Percentiles rank a stretch among this genome's conserved stretches.
phyloP scores from a whole-genome alignment of 2,113 vertebrate species.

The Electrona antarctica region DNA sequence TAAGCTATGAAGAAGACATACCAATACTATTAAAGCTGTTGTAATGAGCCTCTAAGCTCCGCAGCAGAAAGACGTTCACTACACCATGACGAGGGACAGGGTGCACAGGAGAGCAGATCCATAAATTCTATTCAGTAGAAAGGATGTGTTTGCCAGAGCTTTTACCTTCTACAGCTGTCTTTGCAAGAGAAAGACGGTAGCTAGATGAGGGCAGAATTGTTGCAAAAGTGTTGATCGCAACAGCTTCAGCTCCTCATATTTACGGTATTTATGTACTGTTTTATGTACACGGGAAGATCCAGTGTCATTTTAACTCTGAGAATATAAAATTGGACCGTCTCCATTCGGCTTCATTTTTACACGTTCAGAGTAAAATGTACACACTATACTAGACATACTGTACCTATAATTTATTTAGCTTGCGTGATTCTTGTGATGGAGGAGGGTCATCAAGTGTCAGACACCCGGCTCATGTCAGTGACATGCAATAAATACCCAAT shows the following conservation, averaged over 20 bases:
- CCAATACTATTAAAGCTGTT: too few relatives aligned
- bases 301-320: background rate
- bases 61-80: conserved; percentile 63
- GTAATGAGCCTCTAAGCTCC: conserved; percentile 18
- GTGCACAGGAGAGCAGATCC: conserved; percentile 45
- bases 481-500: too few relatives aligned
- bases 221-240: conserved; percentile 39
- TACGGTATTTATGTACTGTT: too few relatives aligned
- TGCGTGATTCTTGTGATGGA: too few relatives aligned
- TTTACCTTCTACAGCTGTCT: background rate
- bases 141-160: conserved; percentile 21
- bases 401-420: too few relatives aligned
- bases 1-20: too few relatives aligned
- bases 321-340: background rate
- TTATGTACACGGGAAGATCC: background rate
- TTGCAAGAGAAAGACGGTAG: background rate
- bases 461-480: too few relatives aligned
- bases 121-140: conserved; percentile 28
- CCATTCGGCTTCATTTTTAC: too few relatives aligned
- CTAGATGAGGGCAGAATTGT: background rate
- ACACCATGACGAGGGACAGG: conserved; percentile 27
- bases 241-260: conserved; percentile 38
- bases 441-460: too few relatives aligned
- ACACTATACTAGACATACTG: too few relatives aligned
- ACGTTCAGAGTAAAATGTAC: too few relatives aligned